These are phyloP conservation scores for Halictus rubicundus DNA, from an alignment of 1,140 invertebrate species.

Conservation along the genomic window DNA sequence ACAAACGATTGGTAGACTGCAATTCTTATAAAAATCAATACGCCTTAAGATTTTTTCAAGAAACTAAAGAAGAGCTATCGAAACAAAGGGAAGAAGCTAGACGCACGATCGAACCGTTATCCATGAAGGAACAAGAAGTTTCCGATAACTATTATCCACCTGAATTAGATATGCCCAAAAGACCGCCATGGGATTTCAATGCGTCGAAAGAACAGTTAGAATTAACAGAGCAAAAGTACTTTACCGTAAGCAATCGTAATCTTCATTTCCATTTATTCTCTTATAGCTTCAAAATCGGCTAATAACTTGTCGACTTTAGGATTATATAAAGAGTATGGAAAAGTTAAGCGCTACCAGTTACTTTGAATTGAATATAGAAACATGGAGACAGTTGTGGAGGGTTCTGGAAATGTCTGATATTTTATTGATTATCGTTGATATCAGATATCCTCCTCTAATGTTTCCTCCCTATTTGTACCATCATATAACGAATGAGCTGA, in stretches of 20 bases:
- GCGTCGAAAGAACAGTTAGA: constrained; percentile 88
- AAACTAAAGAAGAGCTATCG: constrained; percentile 85
- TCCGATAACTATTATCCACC: constrained; percentile 87
- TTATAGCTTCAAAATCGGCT: background rate
- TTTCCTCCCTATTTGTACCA: constrained; percentile 95
- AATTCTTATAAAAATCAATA: constrained; percentile 83
- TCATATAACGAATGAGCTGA: constrained; percentile 87
- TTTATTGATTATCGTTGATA: constrained; percentile 91
- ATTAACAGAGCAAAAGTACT: constrained; percentile 88
- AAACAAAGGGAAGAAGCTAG: constrained; percentile 85
- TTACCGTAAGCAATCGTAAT: constrained; percentile 81
- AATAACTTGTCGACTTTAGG: constrained; percentile 74
- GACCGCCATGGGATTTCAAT: constrained; percentile 90
- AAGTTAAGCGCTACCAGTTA: constrained; percentile 83
- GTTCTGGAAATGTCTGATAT: constrained; percentile 95
- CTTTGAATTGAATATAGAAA: constrained; percentile 95
- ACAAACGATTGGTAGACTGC: constrained; percentile 76
- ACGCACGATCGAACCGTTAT: constrained; percentile 81
- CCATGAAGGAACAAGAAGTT: constrained; percentile 85
- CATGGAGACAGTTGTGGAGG: constrained; percentile 95
- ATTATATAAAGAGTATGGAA: constrained; percentile 83
- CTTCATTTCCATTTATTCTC: background rate
- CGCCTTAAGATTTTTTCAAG: constrained; percentile 88
- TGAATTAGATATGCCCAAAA: constrained; percentile 89
- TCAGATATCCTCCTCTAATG: constrained; percentile 91